Percentiles rank a stretch among this genome's conserved stretches.
Conservation (phyloP, 2,888 invertebrate genomes). For the Cheiracanthium punctorium region DNA sequence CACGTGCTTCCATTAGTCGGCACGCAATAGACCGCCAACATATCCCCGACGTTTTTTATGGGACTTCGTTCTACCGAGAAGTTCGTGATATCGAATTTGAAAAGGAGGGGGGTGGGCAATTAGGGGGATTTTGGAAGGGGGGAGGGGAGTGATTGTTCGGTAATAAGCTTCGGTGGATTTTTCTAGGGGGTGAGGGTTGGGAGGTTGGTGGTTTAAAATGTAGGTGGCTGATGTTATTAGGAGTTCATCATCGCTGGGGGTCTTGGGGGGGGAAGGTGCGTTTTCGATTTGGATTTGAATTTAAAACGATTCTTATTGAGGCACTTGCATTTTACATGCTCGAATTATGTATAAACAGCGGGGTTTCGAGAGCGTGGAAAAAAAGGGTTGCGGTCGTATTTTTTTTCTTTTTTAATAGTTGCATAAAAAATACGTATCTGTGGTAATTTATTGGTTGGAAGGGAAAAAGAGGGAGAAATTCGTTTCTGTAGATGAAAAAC, state of each 20-base stretch:
- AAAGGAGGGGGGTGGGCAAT: not conserved
- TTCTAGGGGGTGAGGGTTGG: not conserved
- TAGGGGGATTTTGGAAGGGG: not conserved
- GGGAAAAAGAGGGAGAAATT: not conserved
- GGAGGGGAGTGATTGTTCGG: not conserved
- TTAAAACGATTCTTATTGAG: not conserved
- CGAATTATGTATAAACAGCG: not conserved
- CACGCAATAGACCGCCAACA: too few relatives aligned
- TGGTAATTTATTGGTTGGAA: not conserved
- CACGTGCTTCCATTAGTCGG: constrained; percentile 30
- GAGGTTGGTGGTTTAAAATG: too few relatives aligned
- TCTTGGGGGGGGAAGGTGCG: not conserved
- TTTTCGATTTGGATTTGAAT: constrained; percentile 6
- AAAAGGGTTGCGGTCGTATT: not conserved
- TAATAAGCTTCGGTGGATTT: not conserved
- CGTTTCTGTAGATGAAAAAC: not conserved
- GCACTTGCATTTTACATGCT: not conserved
- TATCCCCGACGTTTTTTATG: constrained; percentile 20
- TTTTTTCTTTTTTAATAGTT: not conserved
- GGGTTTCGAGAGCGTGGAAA: not conserved
- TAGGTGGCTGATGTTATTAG: not conserved
- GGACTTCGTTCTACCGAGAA: not conserved
- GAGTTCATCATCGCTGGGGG: constrained; percentile 1
- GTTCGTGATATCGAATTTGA: constrained; percentile 1
- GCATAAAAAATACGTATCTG: not conserved